These are phyloP conservation scores for Rhagium mordax DNA, from an alignment of 2,888 invertebrate genomes.

Conservation along the genomic window DNA sequence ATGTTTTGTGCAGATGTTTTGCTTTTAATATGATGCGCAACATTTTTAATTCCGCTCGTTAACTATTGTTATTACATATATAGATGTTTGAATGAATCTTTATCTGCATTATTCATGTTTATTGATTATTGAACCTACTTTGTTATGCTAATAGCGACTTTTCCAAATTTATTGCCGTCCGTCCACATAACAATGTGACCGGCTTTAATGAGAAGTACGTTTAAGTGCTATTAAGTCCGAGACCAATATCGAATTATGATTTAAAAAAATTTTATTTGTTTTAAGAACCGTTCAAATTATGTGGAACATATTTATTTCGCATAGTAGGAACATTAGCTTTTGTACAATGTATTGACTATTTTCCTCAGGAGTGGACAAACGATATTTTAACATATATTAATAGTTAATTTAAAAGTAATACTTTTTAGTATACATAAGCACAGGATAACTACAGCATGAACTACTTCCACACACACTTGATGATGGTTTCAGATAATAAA, in stretches of 20 bases:
- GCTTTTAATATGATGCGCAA: slow-evolving; percentile 32
- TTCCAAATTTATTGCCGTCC: slow-evolving; percentile 9
- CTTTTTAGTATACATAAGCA: not conserved
- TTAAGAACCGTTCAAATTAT: no score
- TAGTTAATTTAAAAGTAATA: not conserved
- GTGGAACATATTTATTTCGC: no score
- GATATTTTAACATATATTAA: not conserved
- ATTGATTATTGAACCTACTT: slow-evolving; percentile 33
- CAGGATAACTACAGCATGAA: not conserved
- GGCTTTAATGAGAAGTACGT: not conserved
- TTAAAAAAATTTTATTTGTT: no score
- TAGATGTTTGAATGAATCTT: slow-evolving; percentile 39
- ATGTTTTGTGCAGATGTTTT: slow-evolving; percentile 48
- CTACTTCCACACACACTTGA: not conserved
- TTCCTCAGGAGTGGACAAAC: no score
- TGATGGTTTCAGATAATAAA: not conserved
- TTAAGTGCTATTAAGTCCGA: not conserved
- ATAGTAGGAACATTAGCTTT: no score
- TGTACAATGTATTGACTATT: no score
- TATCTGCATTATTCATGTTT: slow-evolving; percentile 44
- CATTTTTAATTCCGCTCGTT: slow-evolving; percentile 35
- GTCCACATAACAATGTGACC: slow-evolving; percentile 5
- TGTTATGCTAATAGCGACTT: slow-evolving; percentile 24
- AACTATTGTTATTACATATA: slow-evolving; percentile 49
- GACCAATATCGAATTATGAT: not conserved